A percentile compares a stretch with the other conserved stretches of the same genome.
Evolutionary conservation across 2,797 vertebrate genomes (phyloP).

Genomic region (Ctenochaetus hawaiiensis): DNA sequence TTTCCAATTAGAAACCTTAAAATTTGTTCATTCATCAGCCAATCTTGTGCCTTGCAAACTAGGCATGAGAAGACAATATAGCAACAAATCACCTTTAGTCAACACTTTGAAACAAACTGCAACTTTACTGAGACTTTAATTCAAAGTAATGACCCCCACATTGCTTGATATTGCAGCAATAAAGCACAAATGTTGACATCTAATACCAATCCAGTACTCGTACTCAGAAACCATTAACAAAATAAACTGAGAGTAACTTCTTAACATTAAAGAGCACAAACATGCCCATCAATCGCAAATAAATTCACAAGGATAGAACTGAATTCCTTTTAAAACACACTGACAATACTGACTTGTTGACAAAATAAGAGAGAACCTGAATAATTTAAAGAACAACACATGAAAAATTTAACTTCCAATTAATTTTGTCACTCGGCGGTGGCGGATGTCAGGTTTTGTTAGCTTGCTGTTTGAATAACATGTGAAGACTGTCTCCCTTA

Average conservation of each 20-base stretch:
- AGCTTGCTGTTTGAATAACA: slow-evolving; percentile 17
- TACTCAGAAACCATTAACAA: slow-evolving; percentile 25
- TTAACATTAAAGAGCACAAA: slow-evolving; percentile 25
- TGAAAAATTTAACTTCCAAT: slow-evolving; percentile 18
- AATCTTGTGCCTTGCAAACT: no score
- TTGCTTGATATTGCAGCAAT: slow-evolving; percentile 18
- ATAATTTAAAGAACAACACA: slow-evolving; percentile 13
- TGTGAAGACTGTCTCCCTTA: slow-evolving; percentile 4
- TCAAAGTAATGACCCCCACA: slow-evolving; percentile 2
- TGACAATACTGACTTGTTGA: slow-evolving; percentile 3
- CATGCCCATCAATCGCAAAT: slow-evolving; percentile 10
- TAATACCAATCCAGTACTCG: slow-evolving; percentile 25
- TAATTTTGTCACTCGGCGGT: slow-evolving; percentile 20
- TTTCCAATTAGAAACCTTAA: not conserved
- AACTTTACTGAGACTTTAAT: not conserved
- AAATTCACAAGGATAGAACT: slow-evolving; percentile 4
- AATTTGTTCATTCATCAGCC: no score
- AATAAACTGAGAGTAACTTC: slow-evolving; percentile 27
- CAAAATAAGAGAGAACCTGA: not conserved
- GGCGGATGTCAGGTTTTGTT: slow-evolving; percentile 11
- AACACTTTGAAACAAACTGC: not conserved
- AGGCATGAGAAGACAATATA: not conserved
- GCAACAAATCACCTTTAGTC: not conserved
- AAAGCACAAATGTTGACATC: slow-evolving; percentile 36
- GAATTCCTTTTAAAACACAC: not conserved